Evolutionary conservation across 2,113 vertebrate genomes (phyloP).

Genomic region (Mesitornis unicolor): DNA sequence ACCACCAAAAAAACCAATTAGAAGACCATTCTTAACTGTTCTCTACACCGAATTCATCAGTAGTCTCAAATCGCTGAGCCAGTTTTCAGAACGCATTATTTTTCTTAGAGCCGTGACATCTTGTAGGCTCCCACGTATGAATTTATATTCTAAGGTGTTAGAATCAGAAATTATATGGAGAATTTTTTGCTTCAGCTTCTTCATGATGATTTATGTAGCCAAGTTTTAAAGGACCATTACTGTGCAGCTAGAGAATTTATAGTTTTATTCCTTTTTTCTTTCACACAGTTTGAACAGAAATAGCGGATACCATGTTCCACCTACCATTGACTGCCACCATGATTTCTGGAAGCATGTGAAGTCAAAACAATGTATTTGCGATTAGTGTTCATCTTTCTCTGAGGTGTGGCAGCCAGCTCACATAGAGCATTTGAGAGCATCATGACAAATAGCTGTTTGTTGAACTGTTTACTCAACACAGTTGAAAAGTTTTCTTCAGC

Average conservation of each 20-base stretch:
- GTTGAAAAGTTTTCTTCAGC: background rate
- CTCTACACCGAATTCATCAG: background rate
- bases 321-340: background rate
- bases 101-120: background rate
- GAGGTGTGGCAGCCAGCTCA: background rate
- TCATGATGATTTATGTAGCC: background rate
- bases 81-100: background rate
- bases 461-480: background rate
- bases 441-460: background rate
- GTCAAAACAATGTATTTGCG: background rate
- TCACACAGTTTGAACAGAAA: background rate
- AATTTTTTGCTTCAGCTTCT: background rate
- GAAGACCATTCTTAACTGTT: background rate
- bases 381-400: background rate
- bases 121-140: background rate
- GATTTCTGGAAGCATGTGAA: background rate
- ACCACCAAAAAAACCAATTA: background rate
- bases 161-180: background rate
- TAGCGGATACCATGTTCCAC: background rate
- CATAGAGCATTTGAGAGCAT: background rate
- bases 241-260: background rate
- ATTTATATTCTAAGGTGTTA: background rate
- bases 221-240: background rate
- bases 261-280: background rate
- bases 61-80: background rate